Conservation (phyloP, 1,140 invertebrate genomes). For the Colletes gigas region DNA sequence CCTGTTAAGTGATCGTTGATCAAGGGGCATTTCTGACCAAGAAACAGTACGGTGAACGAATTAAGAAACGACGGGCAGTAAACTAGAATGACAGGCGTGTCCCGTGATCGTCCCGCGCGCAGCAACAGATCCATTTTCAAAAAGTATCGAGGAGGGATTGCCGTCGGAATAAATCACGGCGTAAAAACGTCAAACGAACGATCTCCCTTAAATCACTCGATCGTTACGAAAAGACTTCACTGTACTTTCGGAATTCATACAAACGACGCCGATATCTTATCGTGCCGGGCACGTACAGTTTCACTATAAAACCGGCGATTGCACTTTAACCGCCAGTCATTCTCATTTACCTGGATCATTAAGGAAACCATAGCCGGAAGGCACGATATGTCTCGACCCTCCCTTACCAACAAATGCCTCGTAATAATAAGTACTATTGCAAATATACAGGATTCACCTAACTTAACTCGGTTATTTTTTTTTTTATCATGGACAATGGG, state of each 20-base stretch:
- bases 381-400: conserved; percentile 7
- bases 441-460: conserved; percentile 2
- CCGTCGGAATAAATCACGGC: conserved; percentile 2
- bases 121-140: no score
- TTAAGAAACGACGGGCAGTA: not conserved
- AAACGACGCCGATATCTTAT: conserved; percentile 68
- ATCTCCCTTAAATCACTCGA: conserved; percentile 20
- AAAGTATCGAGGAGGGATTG: not conserved
- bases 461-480: no score
- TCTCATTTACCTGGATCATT: conserved; percentile 73
- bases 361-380: conserved; percentile 51
- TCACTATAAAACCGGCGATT: conserved; percentile 68
- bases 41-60: no score
- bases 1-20: no score
- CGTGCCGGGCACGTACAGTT: conserved; percentile 60
- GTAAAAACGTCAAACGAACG: conserved; percentile 8
- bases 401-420: conserved; percentile 25
- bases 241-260: conserved; percentile 66
- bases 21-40: no score
- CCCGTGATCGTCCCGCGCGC: no score
- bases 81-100: not conserved
- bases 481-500: no score
- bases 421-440: conserved; percentile 50
- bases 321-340: conserved; percentile 71
- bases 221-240: conserved; percentile 19